Conservation (phyloP, 2,113 vertebrate genomes). For the Scophthalmus maximus region DNA sequence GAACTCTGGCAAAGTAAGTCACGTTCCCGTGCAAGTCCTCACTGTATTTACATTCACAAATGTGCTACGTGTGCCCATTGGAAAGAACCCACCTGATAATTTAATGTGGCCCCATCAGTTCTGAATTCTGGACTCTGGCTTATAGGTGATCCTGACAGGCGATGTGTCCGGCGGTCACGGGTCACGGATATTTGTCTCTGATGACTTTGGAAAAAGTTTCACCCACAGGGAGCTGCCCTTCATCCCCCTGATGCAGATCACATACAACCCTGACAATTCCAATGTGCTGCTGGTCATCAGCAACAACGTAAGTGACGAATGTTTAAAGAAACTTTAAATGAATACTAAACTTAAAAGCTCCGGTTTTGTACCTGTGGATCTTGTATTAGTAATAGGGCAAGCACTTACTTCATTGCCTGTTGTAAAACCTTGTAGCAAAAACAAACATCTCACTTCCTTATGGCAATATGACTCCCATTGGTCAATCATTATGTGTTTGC, state of each 20-base stretch:
- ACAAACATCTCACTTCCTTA: neutral
- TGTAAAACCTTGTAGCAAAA: constrained; percentile 17
- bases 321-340: neutral
- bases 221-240: constrained; percentile 86
- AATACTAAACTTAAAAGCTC: neutral
- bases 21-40: neutral
- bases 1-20: constrained; percentile 90
- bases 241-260: constrained; percentile 86
- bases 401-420: neutral
- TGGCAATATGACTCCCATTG: neutral
- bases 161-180: constrained; percentile 85
- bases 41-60: neutral
- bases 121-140: constrained; percentile 31
- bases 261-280: constrained; percentile 85
- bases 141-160: constrained; percentile 90
- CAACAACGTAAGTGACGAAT: constrained; percentile 80
- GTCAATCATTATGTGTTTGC: constrained; percentile 37
- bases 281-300: constrained; percentile 85
- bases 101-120: neutral
- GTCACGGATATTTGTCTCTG: constrained; percentile 88
- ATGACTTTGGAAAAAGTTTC: constrained; percentile 88
- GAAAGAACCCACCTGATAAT: no score
- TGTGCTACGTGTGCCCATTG: no score
- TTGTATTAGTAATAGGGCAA: neutral
- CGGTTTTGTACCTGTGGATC: neutral